Evolutionary conservation across 2,797 vertebrate genomes (phyloP).

Genomic region (Balearica regulorum): DNA sequence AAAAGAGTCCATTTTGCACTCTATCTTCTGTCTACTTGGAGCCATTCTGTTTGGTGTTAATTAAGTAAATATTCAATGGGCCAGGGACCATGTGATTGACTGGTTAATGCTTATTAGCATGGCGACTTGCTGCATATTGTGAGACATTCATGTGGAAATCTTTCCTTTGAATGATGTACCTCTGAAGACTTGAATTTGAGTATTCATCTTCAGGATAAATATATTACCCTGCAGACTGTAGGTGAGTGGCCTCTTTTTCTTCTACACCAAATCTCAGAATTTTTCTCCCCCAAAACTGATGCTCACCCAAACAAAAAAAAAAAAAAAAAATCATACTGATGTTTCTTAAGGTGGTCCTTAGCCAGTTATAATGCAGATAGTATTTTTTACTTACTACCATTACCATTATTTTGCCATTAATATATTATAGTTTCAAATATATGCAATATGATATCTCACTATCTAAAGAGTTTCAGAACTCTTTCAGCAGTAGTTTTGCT

Average conservation of each 20-base stretch:
- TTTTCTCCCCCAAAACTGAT: not conserved
- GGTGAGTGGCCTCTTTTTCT: not conserved
- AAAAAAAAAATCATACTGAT: not conserved
- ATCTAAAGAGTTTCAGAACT: not conserved
- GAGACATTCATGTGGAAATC: not conserved
- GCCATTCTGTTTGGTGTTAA: not conserved
- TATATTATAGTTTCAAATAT: not conserved
- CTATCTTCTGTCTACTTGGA: not conserved
- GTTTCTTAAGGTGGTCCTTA: not conserved
- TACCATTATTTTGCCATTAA: not conserved
- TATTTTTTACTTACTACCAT: not conserved
- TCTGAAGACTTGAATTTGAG: not conserved
- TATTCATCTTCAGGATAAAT: not conserved
- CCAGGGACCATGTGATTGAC: not conserved
- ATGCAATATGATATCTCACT: not conserved
- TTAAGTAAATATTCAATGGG: not conserved
- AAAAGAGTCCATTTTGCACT: not conserved
- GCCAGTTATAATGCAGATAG: not conserved
- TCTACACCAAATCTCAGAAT: not conserved
- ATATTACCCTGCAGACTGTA: not conserved
- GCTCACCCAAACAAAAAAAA: not conserved
- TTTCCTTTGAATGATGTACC: not conserved
- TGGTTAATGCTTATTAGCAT: not conserved
- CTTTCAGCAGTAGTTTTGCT: not conserved
- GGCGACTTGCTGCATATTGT: not conserved